These are phyloP conservation scores for Pomacea canaliculata DNA, from an alignment of 2,888 invertebrate species.

Conservation along the genomic window DNA sequence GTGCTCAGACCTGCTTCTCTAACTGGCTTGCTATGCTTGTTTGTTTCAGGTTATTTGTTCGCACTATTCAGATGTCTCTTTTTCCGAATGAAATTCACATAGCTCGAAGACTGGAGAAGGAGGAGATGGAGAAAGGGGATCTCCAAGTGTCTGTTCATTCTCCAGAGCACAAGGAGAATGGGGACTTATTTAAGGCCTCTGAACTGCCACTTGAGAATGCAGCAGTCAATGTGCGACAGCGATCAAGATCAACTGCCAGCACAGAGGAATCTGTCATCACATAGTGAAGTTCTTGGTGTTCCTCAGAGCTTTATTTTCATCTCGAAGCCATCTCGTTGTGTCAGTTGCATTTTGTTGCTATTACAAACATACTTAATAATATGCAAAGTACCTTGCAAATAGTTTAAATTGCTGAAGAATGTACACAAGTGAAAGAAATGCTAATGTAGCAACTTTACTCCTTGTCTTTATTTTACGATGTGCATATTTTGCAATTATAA, in stretches of 20 bases:
- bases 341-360: neutral
- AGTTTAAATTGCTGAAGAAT: no score
- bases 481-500: no score
- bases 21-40: neutral
- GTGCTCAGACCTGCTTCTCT: neutral
- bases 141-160: neutral
- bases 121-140: constrained; percentile 2
- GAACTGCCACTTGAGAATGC: constrained; percentile 1
- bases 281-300: neutral
- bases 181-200: neutral
- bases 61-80: constrained; percentile 51
- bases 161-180: constrained; percentile 4
- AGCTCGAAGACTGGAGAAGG: constrained; percentile 49
- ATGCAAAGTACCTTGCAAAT: neutral
- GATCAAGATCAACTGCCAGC: neutral
- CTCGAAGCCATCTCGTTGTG: neutral
- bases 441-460: no score
- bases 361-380: neutral
- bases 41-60: constrained; percentile 46
- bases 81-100: constrained; percentile 52
- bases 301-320: neutral
- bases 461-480: no score
- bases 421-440: no score
- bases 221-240: neutral
- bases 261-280: constrained; percentile 15